Conservation (phyloP, 2,797 vertebrate genomes). For the Philypnodon macrostomus region DNA sequence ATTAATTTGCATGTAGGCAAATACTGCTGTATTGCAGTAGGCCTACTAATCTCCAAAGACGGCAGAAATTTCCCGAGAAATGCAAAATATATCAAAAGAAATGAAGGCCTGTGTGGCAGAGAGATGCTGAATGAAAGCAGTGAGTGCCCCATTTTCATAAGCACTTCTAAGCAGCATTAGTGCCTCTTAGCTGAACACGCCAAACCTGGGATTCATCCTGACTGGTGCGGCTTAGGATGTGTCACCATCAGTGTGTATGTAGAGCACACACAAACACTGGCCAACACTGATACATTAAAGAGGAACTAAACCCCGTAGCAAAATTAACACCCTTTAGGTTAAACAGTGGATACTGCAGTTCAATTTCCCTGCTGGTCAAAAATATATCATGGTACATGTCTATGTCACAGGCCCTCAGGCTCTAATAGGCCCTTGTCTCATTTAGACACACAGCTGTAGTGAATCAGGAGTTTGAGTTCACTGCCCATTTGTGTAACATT, state of each 20-base stretch:
- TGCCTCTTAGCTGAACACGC: conserved; percentile 69
- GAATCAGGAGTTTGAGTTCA: no score
- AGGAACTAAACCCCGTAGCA: no score
- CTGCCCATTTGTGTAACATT: no score
- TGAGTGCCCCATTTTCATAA: conserved; percentile 69
- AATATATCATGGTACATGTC: no score
- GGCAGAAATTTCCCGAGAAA: conserved; percentile 49
- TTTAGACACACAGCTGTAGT: no score
- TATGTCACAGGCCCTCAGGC: no score
- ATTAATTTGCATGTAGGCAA: conserved; percentile 26
- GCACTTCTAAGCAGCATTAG: conserved; percentile 73
- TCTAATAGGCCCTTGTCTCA: no score
- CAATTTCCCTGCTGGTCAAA: no score
- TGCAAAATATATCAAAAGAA: conserved; percentile 13
- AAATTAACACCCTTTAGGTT: no score
- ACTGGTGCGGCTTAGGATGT: conserved; percentile 59
- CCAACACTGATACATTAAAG: conserved; percentile 26
- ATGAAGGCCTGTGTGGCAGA: conserved; percentile 47
- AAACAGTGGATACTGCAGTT: no score
- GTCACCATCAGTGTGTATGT: conserved; percentile 41
- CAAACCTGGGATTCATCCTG: conserved; percentile 66
- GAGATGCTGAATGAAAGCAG: conserved; percentile 44
- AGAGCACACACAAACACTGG: conserved; percentile 31
- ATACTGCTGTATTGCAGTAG: conserved; percentile 48
- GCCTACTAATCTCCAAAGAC: conserved; percentile 50